These are phyloP conservation scores for Melinopterus prodromus DNA, from an alignment of 2,888 invertebrate genomes.

Conservation along the genomic window DNA sequence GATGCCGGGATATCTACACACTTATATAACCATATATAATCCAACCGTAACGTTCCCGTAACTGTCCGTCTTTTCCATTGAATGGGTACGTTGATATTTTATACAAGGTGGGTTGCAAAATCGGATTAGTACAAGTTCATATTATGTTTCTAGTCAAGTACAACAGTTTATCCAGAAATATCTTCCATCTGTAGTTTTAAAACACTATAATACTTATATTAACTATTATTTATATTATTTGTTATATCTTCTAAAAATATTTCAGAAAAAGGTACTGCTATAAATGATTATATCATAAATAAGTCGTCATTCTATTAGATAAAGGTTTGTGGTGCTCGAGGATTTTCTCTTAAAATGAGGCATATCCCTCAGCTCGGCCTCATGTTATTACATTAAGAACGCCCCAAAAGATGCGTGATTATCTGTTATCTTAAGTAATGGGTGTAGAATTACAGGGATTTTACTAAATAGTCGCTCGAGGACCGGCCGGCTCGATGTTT, in stretches of 20 bases:
- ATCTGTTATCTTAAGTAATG: constrained; percentile 43
- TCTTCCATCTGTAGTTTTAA: too few species aligned
- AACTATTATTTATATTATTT: too few species aligned
- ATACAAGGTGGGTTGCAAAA: constrained; percentile 18
- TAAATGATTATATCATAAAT: not conserved
- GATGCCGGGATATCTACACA: constrained; percentile 43
- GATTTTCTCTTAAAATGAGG: constrained; percentile 29
- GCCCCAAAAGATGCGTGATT: constrained; percentile 38
- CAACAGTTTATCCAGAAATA: too few species aligned
- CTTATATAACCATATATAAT: constrained; percentile 33
- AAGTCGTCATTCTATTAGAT: not conserved
- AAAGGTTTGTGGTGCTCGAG: constrained; percentile 4
- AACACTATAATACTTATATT: too few species aligned
- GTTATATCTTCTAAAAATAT: too few species aligned
- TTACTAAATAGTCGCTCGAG: constrained; percentile 42
- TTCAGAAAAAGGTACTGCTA: not conserved
- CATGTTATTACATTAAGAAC: constrained; percentile 37
- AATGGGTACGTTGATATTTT: constrained; percentile 15
- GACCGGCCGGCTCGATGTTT: constrained; percentile 42
- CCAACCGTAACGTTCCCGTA: constrained; percentile 19
- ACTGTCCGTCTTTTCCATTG: constrained; percentile 17
- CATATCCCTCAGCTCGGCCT: constrained; percentile 29
- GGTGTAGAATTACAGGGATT: constrained; percentile 44
- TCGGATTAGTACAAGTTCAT: not conserved
- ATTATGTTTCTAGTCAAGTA: not conserved